Conservation (phyloP, 2,888 invertebrate genomes). For the Ditylenchus weischeri region DNA sequence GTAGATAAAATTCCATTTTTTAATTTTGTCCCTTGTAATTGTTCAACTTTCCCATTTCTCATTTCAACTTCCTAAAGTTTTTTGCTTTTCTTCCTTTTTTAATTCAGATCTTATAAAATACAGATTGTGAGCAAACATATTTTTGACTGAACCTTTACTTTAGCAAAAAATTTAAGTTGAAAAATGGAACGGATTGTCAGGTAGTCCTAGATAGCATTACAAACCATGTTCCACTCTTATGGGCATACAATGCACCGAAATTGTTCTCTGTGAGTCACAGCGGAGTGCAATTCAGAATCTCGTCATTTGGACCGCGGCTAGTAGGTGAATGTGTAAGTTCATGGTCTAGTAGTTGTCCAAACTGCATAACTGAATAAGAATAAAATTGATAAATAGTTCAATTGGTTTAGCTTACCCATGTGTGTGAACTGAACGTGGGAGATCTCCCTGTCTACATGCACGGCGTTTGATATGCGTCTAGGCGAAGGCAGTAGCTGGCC, state of each 20-base stretch:
- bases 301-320: conserved; percentile 55
- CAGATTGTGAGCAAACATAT: too few relatives aligned
- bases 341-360: conserved; percentile 74
- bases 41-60: too few relatives aligned
- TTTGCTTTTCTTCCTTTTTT: too few relatives aligned
- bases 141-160: too few relatives aligned
- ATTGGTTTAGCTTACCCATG: conserved; percentile 38
- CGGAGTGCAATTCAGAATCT: conserved; percentile 62
- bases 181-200: too few relatives aligned
- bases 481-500: conserved; percentile 63
- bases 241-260: conserved; percentile 90
- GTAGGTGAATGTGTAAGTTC: conserved; percentile 57
- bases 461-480: conserved; percentile 52
- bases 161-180: too few relatives aligned
- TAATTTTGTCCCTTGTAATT: too few relatives aligned
- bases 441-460: conserved; percentile 51
- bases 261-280: conserved; percentile 81
- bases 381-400: not conserved
- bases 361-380: conserved; percentile 73
- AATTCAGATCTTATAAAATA: too few relatives aligned
- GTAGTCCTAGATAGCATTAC: too few relatives aligned
- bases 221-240: conserved; percentile 73
- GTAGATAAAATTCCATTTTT: too few relatives aligned
- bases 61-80: too few relatives aligned
- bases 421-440: conserved; percentile 57